Evolutionary conservation across 2,113 vertebrate species (phyloP).

Genomic region (Nicator chloris): DNA sequence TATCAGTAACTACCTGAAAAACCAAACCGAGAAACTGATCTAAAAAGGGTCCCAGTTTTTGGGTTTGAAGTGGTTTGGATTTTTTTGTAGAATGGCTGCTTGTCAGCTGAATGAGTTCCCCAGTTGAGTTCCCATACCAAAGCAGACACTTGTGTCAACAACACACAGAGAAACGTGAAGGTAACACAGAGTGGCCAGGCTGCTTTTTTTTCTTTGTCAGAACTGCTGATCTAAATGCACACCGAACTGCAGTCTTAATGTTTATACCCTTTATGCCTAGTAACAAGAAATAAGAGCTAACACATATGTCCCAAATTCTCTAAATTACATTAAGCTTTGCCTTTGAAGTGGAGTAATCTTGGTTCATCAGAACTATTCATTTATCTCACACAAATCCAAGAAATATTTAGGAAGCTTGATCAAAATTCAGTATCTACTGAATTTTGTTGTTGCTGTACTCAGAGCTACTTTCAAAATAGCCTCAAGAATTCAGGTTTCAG

Average conservation of each 20-base stretch:
- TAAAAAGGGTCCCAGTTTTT: background rate
- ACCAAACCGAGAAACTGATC: background rate
- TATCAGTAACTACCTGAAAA: background rate
- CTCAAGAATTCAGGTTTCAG: background rate
- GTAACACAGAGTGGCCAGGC: background rate
- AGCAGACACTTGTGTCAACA: background rate
- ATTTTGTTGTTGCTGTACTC: background rate
- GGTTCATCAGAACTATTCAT: background rate
- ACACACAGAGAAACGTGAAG: background rate
- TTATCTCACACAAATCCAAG: background rate
- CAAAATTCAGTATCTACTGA: background rate
- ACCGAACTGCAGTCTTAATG: background rate
- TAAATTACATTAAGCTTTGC: background rate
- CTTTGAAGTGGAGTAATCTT: background rate
- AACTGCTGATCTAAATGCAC: background rate
- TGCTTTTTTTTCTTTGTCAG: background rate
- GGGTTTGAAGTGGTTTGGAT: background rate
- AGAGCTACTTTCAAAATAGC: background rate
- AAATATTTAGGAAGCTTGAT: background rate
- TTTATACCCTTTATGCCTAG: background rate
- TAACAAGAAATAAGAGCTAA: background rate
- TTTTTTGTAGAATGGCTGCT: background rate
- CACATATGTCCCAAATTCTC: background rate
- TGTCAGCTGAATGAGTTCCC: background rate
- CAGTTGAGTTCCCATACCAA: background rate